Percentiles rank a stretch among this genome's conserved stretches.
phyloP scores from a whole-genome alignment of 2,888 invertebrate species.

The Teinopalpus imperialis region DNA sequence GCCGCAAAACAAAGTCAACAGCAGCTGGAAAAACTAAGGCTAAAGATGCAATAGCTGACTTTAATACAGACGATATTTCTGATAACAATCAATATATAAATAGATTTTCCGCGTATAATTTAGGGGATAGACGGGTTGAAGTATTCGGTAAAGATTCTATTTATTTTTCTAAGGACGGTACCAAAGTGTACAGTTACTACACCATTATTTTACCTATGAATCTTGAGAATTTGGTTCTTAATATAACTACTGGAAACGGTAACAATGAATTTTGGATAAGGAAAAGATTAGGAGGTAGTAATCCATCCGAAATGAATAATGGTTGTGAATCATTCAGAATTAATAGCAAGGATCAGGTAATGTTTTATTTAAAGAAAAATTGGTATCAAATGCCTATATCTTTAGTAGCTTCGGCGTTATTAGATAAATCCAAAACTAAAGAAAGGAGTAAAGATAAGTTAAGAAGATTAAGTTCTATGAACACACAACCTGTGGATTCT shows the following conservation, averaged over 20 bases:
- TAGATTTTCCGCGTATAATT: constrained; percentile 60
- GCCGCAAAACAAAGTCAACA: no score
- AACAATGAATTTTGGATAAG: constrained; percentile 66
- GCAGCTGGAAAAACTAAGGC: neutral
- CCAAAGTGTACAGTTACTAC: constrained; percentile 53
- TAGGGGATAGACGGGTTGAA: constrained; percentile 68
- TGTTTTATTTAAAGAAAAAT: constrained; percentile 62
- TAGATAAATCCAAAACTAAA: constrained; percentile 36
- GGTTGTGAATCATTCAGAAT: constrained; percentile 64
- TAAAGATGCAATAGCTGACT: no score
- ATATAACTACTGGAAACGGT: constrained; percentile 54
- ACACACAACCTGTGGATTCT: constrained; percentile 38
- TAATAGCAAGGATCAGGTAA: constrained; percentile 54
- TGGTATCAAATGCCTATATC: constrained; percentile 39
- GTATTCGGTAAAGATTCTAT: constrained; percentile 65
- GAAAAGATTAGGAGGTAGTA: constrained; percentile 51
- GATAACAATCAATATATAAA: constrained; percentile 6
- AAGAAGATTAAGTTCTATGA: constrained; percentile 29
- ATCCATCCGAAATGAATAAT: constrained; percentile 41
- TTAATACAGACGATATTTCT: constrained; percentile 29
- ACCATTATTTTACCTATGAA: constrained; percentile 63
- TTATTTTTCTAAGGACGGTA: constrained; percentile 68
- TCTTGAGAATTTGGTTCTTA: constrained; percentile 57
- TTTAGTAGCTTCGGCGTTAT: constrained; percentile 26
- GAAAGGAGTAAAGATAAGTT: constrained; percentile 33